Conservation (phyloP, 2,888 invertebrate genomes). For the Aplocera efformata region DNA sequence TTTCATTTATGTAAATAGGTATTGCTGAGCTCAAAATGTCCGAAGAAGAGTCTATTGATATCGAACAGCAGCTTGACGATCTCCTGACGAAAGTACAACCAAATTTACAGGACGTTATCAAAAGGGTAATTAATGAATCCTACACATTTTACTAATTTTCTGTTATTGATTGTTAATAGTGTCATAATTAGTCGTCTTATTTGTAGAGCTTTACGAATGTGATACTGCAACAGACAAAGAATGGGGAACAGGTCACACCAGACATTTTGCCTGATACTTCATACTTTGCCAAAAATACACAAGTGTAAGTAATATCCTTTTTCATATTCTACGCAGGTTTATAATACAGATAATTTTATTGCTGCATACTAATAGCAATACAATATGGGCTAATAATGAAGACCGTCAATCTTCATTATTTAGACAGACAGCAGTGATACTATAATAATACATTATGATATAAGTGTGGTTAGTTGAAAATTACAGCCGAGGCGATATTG, state of each 20-base stretch:
- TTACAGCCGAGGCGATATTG: too few species aligned
- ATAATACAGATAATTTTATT: too few species aligned
- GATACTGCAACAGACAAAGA: conserved; percentile 72
- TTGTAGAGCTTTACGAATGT: conserved; percentile 82
- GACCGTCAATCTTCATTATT: too few species aligned
- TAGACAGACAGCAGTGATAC: too few species aligned
- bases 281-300: conserved; percentile 77
- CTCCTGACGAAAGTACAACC: conserved; percentile 75
- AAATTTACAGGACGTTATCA: conserved; percentile 80
- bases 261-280: conserved; percentile 76
- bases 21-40: conserved; percentile 54
- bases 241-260: conserved; percentile 66
- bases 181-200: conserved; percentile 8
- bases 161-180: not conserved
- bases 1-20: conserved; percentile 25
- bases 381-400: too few species aligned
- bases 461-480: too few species aligned
- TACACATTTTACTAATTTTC: not conserved
- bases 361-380: too few species aligned
- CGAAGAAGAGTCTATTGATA: conserved; percentile 61
- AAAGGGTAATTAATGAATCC: conserved; percentile 72
- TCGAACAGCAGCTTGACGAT: conserved; percentile 72
- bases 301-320: conserved; percentile 70
- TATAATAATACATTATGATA: too few species aligned
- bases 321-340: not conserved